A percentile compares a stretch with the other conserved stretches of the same genome.
These are phyloP conservation scores for Megaptera novaeangliae DNA, from an alignment of 2,113 vertebrate genomes.

Conservation along the genomic window DNA sequence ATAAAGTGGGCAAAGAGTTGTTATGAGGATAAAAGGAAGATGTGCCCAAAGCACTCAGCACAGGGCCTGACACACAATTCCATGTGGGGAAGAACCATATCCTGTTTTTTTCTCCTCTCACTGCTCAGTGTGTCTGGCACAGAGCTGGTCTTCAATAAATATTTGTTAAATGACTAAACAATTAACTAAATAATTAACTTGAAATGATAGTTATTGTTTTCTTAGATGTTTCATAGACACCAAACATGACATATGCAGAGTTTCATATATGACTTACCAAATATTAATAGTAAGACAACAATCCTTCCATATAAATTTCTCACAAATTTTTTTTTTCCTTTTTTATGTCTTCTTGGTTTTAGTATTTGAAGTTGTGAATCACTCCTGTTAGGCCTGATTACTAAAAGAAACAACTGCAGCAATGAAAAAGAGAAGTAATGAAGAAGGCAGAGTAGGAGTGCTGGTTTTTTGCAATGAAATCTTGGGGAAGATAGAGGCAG, in stretches of 20 bases:
- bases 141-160: not conserved
- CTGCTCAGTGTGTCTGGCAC: not conserved
- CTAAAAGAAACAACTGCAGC: not conserved
- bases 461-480: not conserved
- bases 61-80: not conserved
- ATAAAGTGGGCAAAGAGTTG: not conserved
- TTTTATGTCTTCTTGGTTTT: not conserved
- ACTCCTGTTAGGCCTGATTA: not conserved
- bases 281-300: not conserved
- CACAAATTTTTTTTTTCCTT: not conserved
- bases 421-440: not conserved
- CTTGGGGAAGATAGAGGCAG: not conserved
- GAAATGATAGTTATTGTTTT: not conserved
- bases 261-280: not conserved
- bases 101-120: not conserved
- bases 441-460: not conserved
- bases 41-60: not conserved
- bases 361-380: not conserved
- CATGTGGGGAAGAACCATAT: fast-evolving
- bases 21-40: not conserved
- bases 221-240: not conserved
- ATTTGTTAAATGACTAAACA: not conserved
- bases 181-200: not conserved
- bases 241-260: not conserved
- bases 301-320: not conserved